Evolutionary conservation across 2,888 invertebrate species (phyloP), one percentile per base, ranked within the genome.

Genomic region (Mycalesis mineus): DNA sequence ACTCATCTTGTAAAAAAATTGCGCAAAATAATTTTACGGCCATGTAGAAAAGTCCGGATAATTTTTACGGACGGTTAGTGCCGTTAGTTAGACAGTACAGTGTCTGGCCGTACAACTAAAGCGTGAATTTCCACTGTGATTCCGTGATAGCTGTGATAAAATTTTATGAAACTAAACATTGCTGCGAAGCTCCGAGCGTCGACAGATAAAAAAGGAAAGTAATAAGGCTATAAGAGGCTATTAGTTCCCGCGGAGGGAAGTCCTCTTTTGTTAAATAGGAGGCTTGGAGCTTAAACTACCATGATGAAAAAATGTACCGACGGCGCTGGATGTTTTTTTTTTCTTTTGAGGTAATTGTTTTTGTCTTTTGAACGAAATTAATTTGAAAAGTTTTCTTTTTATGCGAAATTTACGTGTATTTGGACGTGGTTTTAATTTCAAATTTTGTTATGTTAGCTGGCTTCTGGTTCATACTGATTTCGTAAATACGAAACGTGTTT

Each of bases 151-250:
- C 51, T 42, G 2, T 31, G 51, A 59, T 59, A 62, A 57, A 54
- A 59, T 59, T 62, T 62, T 62, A 59, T 62, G 54, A 37, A 59
- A 59, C 47, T 53, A 55, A 60, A 59, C 47, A 57, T 48, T 39
- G 50, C 57, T 40, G 54, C 7, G 37, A 57, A 62, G 56, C 54
- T 45, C 40, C 40, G 47, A 42, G 47, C 51, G 62, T 52, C 57
- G 57, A 59, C 54, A 57, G 54, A 62, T 61, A 50, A 61, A 61
- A 61, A 60, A 54, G 47, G 54, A 57, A 45, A 37, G 37, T 50
- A 45, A 51, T 56, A 56, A 50, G 50, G 50, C 47, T 48, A 33
- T 55, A 48, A 55, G 40, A 55, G 49, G 40, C 49, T 49, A 50
- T 55, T 50, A 55, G 58, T 55, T 50, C 22, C 40, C 40, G 48